Evolutionary conservation across 1,140 invertebrate species (phyloP).

Genomic region (Odontomachus brunneus): DNA sequence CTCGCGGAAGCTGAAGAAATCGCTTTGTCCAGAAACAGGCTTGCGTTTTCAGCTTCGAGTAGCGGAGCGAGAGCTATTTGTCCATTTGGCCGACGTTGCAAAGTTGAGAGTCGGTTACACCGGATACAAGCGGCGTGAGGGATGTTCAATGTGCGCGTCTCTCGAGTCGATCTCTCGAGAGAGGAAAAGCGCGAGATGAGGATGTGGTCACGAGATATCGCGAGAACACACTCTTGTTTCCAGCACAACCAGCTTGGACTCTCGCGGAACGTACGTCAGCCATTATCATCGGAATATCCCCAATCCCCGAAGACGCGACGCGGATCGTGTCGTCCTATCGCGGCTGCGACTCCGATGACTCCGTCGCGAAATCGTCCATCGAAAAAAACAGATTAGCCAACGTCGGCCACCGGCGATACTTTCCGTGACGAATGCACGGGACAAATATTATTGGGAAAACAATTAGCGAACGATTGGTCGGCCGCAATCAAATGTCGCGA

Average conservation of each 20-base stretch:
- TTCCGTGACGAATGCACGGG: not conserved
- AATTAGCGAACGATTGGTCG: slow-evolving; percentile 54
- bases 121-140: too few relatives aligned
- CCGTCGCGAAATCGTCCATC: not conserved
- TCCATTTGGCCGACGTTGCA: too few relatives aligned
- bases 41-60: too few relatives aligned
- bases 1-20: not conserved
- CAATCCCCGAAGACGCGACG: not conserved
- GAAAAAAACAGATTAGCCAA: slow-evolving; percentile 28
- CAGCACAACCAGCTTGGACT: too few relatives aligned
- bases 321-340: not conserved
- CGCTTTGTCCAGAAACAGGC: not conserved
- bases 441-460: slow-evolving; percentile 55
- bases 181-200: too few relatives aligned
- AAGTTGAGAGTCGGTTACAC: too few relatives aligned
- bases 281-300: slow-evolving; percentile 4
- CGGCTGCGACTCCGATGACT: not conserved
- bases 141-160: too few relatives aligned
- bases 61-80: too few relatives aligned
- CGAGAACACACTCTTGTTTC: too few relatives aligned
- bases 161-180: too few relatives aligned
- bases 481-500: slow-evolving; percentile 49
- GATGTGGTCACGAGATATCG: too few relatives aligned
- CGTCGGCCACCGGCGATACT: slow-evolving; percentile 21
- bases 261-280: not conserved